Base-by-base conservation (phyloP, 2,888 invertebrate genomes). In the Himalopsyche japonica region DNA sequence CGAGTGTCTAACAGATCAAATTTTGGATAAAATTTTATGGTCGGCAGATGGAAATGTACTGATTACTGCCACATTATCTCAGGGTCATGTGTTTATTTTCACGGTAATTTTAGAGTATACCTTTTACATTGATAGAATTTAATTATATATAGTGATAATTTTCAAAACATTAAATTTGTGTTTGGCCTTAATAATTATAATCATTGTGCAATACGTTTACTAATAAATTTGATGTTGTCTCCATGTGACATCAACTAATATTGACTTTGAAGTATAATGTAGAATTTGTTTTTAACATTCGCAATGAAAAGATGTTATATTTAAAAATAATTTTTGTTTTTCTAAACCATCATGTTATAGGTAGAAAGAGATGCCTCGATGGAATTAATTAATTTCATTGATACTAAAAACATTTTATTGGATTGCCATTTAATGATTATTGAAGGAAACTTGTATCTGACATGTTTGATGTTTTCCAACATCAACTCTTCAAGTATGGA, bases 51-150 rank as follows among this genome's bases (percentile, higher is more conserved):
- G 92, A 1, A 88, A 90, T 15, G 89, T 90, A 27, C 24, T 92
- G 49, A 88, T 91, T 0, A 90, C 90, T 1, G 91, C 90, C 0
- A 91, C 92, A 6, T 91, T 91, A 90, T 89, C 90, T 0, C 92
- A 91, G 3, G 92, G 92, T 27, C 92, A 92, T 87, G 88, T 92
- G 1, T 92, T 92, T 86, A 89, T 92, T 57, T 88, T 90, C 76
- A 88, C 90, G 88, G 92, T 92, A 84, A 77, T 5, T 49, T 80
- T 37, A 37, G 1, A 5, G 7, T 37, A 37, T 37, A 5, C 5
- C 10, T 37, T 37, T 37, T 8, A 7, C 37, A 37, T 37, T 37
- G n/a, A n/a, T n/a, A n/a, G n/a, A n/a, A n/a, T n/a, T n/a, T n/a
- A n/a, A n/a, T n/a, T n/a, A n/a, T n/a, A 37, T 37, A 10, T 0